These are phyloP conservation scores for Aphidoletes aphidimyza DNA, from an alignment of 2,888 invertebrate species.

Conservation along the genomic window DNA sequence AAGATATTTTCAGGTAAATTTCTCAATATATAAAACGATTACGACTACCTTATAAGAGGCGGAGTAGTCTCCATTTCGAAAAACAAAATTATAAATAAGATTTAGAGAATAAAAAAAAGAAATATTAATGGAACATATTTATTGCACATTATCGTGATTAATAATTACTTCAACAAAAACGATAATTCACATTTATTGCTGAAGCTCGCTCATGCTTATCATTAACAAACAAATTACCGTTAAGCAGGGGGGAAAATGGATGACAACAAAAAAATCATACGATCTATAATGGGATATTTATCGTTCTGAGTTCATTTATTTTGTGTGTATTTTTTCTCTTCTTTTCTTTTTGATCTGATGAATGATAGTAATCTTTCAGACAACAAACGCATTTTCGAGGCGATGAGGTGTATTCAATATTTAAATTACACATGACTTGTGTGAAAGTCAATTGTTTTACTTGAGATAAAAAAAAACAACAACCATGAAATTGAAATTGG, in stretches of 20 bases:
- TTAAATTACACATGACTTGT: neutral
- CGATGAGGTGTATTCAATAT: neutral
- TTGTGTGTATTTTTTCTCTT: too few species aligned
- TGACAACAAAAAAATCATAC: neutral
- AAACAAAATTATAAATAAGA: slow-evolving; percentile 52
- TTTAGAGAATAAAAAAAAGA: neutral
- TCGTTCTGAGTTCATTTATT: neutral
- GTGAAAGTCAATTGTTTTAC: slow-evolving; percentile 26
- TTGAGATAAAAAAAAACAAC: neutral
- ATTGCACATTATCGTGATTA: slow-evolving; percentile 54
- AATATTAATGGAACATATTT: slow-evolving; percentile 33
- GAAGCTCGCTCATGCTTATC: neutral
- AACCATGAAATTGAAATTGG: slow-evolving; percentile 30
- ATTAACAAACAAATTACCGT: slow-evolving; percentile 51
- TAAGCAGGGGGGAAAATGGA: slow-evolving; percentile 29
- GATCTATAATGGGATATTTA: slow-evolving; percentile 46
- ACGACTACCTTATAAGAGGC: neutral
- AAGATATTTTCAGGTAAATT: slow-evolving; percentile 31
- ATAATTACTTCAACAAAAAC: slow-evolving; percentile 52
- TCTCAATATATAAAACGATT: slow-evolving; percentile 13
- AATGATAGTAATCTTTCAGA: neutral
- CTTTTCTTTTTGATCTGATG: slow-evolving; percentile 16
- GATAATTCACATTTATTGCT: slow-evolving; percentile 43
- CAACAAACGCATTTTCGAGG: neutral
- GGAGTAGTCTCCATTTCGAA: neutral